Evolutionary conservation across 2,113 vertebrate genomes (phyloP).

Genomic region (Columba janthina): DNA sequence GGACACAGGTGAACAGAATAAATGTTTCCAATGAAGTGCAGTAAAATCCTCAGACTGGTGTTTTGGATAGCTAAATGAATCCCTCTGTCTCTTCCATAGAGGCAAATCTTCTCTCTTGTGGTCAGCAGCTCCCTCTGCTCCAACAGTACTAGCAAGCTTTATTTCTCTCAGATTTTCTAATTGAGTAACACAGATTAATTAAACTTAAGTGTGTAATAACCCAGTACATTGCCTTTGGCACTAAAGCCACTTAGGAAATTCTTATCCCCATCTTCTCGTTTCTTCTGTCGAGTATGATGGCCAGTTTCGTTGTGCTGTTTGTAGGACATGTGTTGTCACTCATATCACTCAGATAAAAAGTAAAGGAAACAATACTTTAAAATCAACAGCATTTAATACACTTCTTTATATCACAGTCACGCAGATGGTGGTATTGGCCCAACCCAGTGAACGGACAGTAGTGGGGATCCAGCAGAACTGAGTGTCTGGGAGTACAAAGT

Average conservation of each 20-base stretch:
- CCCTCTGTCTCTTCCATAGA: not conserved
- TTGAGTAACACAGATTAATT: slow-evolving; percentile 4
- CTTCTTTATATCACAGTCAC: not conserved
- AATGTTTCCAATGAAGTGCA: not conserved
- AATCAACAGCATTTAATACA: not conserved
- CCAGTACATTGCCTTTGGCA: not conserved
- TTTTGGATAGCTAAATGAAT: not conserved
- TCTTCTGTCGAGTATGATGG: not conserved
- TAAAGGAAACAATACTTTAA: not conserved
- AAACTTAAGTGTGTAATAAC: not conserved
- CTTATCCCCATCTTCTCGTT: not conserved
- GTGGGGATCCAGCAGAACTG: not conserved
- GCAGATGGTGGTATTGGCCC: not conserved
- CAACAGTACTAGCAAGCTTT: not conserved
- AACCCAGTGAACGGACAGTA: not conserved
- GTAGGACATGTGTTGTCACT: not conserved
- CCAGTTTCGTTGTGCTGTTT: not conserved
- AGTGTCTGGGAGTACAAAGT: not conserved
- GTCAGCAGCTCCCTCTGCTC: not conserved
- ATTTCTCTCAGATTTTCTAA: not conserved
- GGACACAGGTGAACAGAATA: not conserved
- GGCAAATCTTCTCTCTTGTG: not conserved
- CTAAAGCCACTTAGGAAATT: not conserved
- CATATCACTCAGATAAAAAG: not conserved
- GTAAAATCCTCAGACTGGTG: not conserved